phyloP scores from a whole-genome alignment of 2,797 vertebrate genomes.

The Streptopelia turtur region DNA sequence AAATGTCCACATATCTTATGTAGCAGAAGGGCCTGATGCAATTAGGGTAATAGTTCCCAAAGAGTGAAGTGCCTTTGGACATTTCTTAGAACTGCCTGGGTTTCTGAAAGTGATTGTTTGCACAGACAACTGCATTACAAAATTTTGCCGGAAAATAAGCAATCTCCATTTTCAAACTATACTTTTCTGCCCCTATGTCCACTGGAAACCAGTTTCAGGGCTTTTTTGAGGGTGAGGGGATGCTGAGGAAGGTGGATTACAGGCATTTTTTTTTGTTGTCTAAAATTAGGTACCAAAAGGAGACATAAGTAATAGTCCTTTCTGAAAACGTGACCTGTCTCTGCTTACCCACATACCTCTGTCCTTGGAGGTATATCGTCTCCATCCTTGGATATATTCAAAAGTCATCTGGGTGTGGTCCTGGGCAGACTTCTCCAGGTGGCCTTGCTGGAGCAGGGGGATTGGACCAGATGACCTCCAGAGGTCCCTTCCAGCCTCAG shows the following conservation, averaged over 20 bases:
- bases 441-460: neutral
- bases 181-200: neutral
- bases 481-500: neutral
- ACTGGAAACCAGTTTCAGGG: neutral
- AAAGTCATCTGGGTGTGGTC: neutral
- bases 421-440: neutral
- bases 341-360: neutral
- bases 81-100: neutral
- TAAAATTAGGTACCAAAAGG: neutral
- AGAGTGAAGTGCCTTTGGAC: neutral
- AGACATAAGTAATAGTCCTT: neutral
- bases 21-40: neutral
- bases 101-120: neutral
- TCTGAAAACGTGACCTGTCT: neutral
- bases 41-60: neutral
- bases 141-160: neutral
- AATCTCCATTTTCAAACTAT: neutral
- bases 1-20: rapidly evolving
- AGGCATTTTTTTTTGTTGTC: neutral
- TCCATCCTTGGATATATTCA: neutral
- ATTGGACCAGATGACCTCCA: neutral
- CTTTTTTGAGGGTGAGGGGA: neutral
- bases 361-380: neutral
- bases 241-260: neutral
- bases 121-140: neutral